Evolutionary conservation across 1,140 invertebrate species (phyloP).

Genomic region (Xylocopa sonorina): DNA sequence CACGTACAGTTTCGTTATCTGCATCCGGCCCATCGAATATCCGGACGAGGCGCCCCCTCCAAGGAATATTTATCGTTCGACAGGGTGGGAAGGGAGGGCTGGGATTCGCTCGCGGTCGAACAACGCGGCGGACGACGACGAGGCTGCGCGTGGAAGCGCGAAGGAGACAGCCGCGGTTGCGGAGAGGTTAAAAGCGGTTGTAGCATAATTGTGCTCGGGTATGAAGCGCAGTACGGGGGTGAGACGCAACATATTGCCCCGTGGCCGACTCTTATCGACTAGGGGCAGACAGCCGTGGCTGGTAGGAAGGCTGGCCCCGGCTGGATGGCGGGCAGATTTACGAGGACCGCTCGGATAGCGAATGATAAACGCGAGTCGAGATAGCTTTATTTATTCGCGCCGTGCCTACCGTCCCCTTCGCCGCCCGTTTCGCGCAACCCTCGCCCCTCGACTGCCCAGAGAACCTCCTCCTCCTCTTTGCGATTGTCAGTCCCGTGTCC

Average conservation of each 20-base stretch:
- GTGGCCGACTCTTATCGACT: slow-evolving; percentile 79
- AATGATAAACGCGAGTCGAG: slow-evolving; percentile 81
- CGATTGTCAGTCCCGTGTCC: slow-evolving; percentile 58
- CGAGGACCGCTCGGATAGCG: slow-evolving; percentile 80
- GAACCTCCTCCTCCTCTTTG: slow-evolving; percentile 43
- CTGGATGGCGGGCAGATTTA: slow-evolving; percentile 79
- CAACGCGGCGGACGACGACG: too few species aligned
- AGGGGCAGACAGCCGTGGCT: slow-evolving; percentile 74
- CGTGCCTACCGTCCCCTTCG: slow-evolving; percentile 63
- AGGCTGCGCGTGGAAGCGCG: not conserved
- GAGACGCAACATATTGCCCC: slow-evolving; percentile 77
- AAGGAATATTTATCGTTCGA: slow-evolving; percentile 32
- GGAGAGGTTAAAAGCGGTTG: slow-evolving; percentile 44
- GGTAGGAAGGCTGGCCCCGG: slow-evolving; percentile 70
- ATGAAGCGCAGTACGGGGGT: slow-evolving; percentile 63
- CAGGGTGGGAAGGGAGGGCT: slow-evolving; percentile 35
- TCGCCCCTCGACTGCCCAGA: slow-evolving; percentile 24
- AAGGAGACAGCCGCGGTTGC: slow-evolving; percentile 18
- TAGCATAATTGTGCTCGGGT: slow-evolving; percentile 62
- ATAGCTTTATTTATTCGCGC: slow-evolving; percentile 82
- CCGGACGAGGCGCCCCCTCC: slow-evolving; percentile 15
- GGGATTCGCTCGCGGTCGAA: slow-evolving; percentile 30
- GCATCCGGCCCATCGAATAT: slow-evolving; percentile 21
- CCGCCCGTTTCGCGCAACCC: not conserved
- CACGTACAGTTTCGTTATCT: slow-evolving; percentile 12